phyloP scores from a whole-genome alignment of 2,888 invertebrate genomes.

The Drepanosiphum platanoidis region DNA sequence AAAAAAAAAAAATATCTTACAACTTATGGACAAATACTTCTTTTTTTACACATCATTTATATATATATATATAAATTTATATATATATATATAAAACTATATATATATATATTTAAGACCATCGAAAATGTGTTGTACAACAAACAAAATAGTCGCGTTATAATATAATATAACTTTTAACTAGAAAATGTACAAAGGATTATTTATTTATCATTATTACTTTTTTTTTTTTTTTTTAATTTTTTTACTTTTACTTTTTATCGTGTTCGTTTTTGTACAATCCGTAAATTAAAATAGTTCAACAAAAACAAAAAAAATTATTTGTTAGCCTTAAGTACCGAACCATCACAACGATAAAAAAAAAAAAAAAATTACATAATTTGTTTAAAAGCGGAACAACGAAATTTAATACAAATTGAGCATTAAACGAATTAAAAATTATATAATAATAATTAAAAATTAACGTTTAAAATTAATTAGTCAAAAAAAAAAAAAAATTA shows the following conservation, averaged over 20 bases:
- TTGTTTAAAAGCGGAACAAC: slow-evolving; percentile 60
- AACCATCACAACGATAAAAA: slow-evolving; percentile 57
- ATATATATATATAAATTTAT: background rate
- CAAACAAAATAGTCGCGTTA: slow-evolving; percentile 60
- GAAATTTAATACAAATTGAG: slow-evolving; percentile 61
- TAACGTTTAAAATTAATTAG: slow-evolving; percentile 57
- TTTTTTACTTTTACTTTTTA: slow-evolving; percentile 1
- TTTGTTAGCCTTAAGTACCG: slow-evolving; percentile 61
- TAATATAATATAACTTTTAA: slow-evolving; percentile 49
- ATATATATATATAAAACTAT: background rate
- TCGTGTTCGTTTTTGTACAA: slow-evolving; percentile 42
- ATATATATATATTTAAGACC: slow-evolving; percentile 43
- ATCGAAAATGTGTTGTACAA: slow-evolving; percentile 47
- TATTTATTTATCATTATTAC: background rate
- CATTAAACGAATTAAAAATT: slow-evolving; percentile 60
- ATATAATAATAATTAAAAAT: slow-evolving; percentile 61
- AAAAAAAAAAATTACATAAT: slow-evolving; percentile 56
- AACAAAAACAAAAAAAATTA: slow-evolving; percentile 55
- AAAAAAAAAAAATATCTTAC: slow-evolving; percentile 60
- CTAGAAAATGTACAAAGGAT: slow-evolving; percentile 46
- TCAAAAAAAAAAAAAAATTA: slow-evolving; percentile 40
- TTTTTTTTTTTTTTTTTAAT: background rate
- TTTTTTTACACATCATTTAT: slow-evolving; percentile 35
- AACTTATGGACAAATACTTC: slow-evolving; percentile 39
- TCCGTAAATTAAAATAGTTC: slow-evolving; percentile 56